Base-by-base conservation (phyloP, 2,888 invertebrate genomes). In the Euproctis similis region DNA sequence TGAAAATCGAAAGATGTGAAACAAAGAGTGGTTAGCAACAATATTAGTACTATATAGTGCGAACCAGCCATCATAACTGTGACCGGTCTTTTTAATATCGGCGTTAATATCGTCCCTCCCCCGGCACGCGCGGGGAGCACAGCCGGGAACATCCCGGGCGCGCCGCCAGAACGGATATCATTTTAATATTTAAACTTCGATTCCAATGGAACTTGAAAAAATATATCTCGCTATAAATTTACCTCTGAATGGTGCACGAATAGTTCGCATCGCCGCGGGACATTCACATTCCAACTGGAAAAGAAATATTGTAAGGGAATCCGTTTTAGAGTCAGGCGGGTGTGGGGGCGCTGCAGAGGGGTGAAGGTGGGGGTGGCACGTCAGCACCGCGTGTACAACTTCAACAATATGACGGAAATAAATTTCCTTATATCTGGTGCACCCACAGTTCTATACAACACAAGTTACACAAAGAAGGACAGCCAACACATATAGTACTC, bases 271-370 rank as follows among this genome's bases (percentile, higher is more conserved):
- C 48, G 60, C 58, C 57, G 53, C 52, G 53, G 52, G 58, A 54
- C 50, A 52, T 56, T 56, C 54, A 53, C 53, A 55, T 57, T 56
- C 54, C 36, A 49, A 57, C 53, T 56, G 60, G 59, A 64, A 65
- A 60, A 61, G 58, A 60, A 63, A 63, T 65, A 63, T 63, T 58
- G 61, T 56, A 51, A 53, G 46, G 42, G 55, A 53, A 56, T 54
- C 53, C 60, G 50, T 49, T 60, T 54, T 53, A 50, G 47, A 57
- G 49, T 40, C n/a, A 32, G 31, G 22, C 26, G 28, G 18, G 22
- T 2, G 25, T 13, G 8, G 8, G 5, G n/a, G 9, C 13, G 26
- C 9, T 8, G 24, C 31, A 25, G 31, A 8, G 29, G 6, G 6
- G 30, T n/a, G 27, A 1, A 14, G 10, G 32, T n/a, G 12, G 8